Evolutionary conservation across 2,797 vertebrate genomes (phyloP), one percentile per base, ranked within the genome.

Genomic region (Moxostoma hubbsi): DNA sequence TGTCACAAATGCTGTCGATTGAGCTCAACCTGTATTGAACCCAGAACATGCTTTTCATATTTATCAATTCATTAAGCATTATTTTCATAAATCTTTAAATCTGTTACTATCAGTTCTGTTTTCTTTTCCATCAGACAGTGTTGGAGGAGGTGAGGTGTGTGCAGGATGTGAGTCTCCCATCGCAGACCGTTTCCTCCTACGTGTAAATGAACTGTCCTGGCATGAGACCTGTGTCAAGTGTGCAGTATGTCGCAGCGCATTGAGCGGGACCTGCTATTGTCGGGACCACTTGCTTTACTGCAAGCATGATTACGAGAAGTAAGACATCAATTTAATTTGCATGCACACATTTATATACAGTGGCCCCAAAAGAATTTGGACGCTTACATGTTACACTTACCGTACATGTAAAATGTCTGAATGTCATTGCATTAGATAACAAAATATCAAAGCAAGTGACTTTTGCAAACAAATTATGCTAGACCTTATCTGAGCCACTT

Each of bases 231-330:
- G 96, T 43, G 95, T 97, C 77, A 96, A 96, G 91, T 97, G 96
- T 63, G 87, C 92, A 0, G 94, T 93, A 77, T 97, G 96, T 86
- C 87, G 94, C 86, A 95, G 95, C 85, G 90, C 89, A 0, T 95
- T 97, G 61, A 91, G 93, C 1, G 96, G 95, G 64, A 95, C 94
- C 79, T 97, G 96, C 89, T 97, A 96, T 92, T 95, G 93, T 72
- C 93, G 95, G 66, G 94, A 97, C 90, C 93, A 94, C 16, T 93
- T 94, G 85, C 94, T 96, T 13, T 97, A 96, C 92, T 97, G 96
- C 93, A 96, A 96, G 62, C 95, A 95, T 50, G 96, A 97, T 93
- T 97, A 97, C 66, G 95, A 97, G 81, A 97, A 97, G 96, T 97
- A 94, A 94, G 95, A 75, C 13, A n/a, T 24, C 36, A 36, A 36